Evolutionary conservation across 2,797 vertebrate genomes (phyloP).

Genomic region (Myiothlypis coronata): DNA sequence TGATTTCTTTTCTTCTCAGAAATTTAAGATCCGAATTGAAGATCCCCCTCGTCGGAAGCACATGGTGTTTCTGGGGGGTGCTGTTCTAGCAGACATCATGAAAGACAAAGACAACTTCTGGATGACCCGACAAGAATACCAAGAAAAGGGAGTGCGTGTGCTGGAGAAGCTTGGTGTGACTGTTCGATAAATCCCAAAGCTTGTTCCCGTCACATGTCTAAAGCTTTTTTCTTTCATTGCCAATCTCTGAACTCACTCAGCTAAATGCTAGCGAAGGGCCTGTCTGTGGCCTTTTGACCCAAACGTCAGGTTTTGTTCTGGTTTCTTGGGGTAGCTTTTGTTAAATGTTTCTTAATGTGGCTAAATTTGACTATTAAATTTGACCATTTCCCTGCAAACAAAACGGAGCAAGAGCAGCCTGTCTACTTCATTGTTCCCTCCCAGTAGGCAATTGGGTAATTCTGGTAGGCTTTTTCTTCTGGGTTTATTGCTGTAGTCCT

Average conservation of each 20-base stretch:
- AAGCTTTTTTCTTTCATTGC: conserved; percentile 73
- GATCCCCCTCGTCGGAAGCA: conserved; percentile 89
- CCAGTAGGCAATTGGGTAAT: conserved; percentile 65
- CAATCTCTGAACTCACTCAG: conserved; percentile 78
- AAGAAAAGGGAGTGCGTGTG: conserved; percentile 95
- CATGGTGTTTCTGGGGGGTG: conserved; percentile 98
- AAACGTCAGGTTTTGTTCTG: conserved; percentile 74
- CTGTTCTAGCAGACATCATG: conserved; percentile 98
- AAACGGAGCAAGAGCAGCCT: conserved; percentile 63
- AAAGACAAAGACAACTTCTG: conserved; percentile 99
- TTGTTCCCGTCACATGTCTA: conserved; percentile 64
- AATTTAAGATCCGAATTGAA: conserved; percentile 83
- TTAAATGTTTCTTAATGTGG: conserved; percentile 74
- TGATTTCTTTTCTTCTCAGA: conserved; percentile 53
- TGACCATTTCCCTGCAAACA: conserved; percentile 70
- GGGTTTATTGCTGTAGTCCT: conserved; percentile 69
- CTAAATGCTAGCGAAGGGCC: conserved; percentile 72
- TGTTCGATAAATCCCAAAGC: conserved; percentile 87
- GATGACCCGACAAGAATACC: conserved; percentile 96
- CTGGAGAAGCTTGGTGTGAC: conserved; percentile 98
- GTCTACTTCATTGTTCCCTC: conserved; percentile 69
- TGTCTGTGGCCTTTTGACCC: conserved; percentile 72
- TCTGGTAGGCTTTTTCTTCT: conserved; percentile 69
- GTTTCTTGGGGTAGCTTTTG: conserved; percentile 72
- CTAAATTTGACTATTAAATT: conserved; percentile 74